These are phyloP conservation scores for Drosophila arizonae DNA, from an alignment of 1,140 invertebrate genomes.

Conservation along the genomic window DNA sequence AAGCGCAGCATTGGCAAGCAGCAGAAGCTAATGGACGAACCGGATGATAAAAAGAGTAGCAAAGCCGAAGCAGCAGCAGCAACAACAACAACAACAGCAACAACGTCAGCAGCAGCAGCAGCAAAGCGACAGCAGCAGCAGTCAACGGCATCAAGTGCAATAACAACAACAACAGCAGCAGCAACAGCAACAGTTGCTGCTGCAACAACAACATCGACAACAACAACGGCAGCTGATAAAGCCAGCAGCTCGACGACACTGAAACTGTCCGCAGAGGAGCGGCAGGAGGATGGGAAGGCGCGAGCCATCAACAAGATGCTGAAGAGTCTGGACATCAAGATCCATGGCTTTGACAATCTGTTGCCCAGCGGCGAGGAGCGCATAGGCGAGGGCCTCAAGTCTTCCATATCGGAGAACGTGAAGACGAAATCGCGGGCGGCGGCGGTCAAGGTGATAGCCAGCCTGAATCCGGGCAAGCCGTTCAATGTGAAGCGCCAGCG, in stretches of 20 bases:
- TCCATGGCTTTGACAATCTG: constrained; percentile 80
- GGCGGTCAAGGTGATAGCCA: constrained; percentile 78
- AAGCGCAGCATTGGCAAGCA: constrained; percentile 56
- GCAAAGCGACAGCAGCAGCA: neutral
- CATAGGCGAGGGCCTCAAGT: constrained; percentile 68
- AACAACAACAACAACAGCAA: constrained; percentile 1
- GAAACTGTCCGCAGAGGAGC: constrained; percentile 54
- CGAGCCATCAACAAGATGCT: constrained; percentile 82
- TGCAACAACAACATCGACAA: neutral
- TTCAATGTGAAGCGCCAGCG: constrained; percentile 51
- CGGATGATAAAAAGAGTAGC: constrained; percentile 53
- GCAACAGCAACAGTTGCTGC: constrained; percentile 14
- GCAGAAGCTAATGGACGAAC: constrained; percentile 49
- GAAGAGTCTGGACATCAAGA: constrained; percentile 81
- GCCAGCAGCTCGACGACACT: constrained; percentile 1
- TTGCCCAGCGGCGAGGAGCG: constrained; percentile 71
- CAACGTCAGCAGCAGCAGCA: constrained; percentile 9
- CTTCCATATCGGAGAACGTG: constrained; percentile 82
- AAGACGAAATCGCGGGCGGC: constrained; percentile 81
- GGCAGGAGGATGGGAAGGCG: constrained; percentile 74
- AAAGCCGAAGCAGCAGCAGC: constrained; percentile 38
- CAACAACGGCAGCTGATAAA: constrained; percentile 6
- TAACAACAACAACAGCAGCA: neutral
- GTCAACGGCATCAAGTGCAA: neutral
- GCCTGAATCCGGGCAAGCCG: constrained; percentile 59